A percentile compares a stretch with the other conserved stretches of the same genome.
Conservation (phyloP, 2,797 vertebrate genomes). For the Sebastes diaconus region DNA sequence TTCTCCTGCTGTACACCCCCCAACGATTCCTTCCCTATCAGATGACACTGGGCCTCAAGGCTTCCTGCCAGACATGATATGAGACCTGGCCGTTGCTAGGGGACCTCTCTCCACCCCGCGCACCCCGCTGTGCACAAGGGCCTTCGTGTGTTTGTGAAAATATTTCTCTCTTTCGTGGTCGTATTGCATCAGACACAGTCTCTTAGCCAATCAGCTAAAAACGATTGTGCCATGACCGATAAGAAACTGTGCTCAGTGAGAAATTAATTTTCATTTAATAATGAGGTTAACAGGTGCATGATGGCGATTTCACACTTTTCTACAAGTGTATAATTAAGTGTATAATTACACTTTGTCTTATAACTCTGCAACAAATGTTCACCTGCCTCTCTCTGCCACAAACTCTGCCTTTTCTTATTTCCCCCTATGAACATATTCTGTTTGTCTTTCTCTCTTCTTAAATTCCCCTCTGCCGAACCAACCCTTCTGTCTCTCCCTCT, state of each 20-base stretch:
- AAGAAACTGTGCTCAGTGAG: background rate
- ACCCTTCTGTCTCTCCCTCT: background rate
- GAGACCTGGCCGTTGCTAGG: constrained; percentile 71
- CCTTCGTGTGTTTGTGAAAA: constrained; percentile 32
- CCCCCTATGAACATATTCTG: background rate
- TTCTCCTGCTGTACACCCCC: constrained; percentile 35
- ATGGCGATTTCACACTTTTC: constrained; percentile 11
- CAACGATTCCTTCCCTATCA: constrained; percentile 65
- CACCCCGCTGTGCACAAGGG: constrained; percentile 35
- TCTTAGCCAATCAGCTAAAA: constrained; percentile 16
- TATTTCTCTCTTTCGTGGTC: constrained; percentile 42
- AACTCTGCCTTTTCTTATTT: background rate
- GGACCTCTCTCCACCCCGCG: constrained; percentile 37
- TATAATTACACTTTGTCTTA: background rate
- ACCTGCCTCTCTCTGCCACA: background rate
- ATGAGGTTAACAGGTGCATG: constrained; percentile 11
- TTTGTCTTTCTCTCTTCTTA: background rate
- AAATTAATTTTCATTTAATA: background rate
- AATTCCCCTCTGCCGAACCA: background rate
- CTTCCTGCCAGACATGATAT: constrained; percentile 73
- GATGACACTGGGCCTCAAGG: constrained; percentile 75
- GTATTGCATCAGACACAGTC: constrained; percentile 19
- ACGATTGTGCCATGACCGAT: background rate
- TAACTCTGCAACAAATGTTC: background rate
- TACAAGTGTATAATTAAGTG: background rate